Evolutionary conservation across 2,113 vertebrate genomes (phyloP).

Genomic region (Aix galericulata): DNA sequence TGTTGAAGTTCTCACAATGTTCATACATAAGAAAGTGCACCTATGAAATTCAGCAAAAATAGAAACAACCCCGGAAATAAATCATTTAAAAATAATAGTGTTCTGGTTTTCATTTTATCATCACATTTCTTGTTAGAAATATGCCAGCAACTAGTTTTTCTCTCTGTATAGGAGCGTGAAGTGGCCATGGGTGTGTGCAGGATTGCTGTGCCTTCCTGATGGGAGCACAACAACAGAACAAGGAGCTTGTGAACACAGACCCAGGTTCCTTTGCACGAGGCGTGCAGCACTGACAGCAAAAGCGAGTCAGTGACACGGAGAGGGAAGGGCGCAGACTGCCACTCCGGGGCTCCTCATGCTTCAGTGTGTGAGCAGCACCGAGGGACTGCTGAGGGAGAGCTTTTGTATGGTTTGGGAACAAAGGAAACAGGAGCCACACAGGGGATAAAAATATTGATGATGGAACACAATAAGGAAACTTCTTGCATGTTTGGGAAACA

Average conservation of each 20-base stretch:
- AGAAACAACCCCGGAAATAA: background rate
- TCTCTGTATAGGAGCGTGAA: rapidly evolving
- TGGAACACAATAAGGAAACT: background rate
- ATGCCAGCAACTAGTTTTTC: background rate
- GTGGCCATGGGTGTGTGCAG: background rate
- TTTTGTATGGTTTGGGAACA: background rate
- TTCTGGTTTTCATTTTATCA: background rate
- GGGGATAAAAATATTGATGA: background rate
- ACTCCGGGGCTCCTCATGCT: background rate
- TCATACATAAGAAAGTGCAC: background rate
- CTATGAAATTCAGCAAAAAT: background rate
- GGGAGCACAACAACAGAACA: rapidly evolving
- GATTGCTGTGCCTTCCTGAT: background rate
- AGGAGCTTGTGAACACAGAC: too few relatives aligned
- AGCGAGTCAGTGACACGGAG: background rate
- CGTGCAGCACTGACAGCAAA: background rate
- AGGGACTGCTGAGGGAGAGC: too few relatives aligned
- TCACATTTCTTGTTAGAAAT: background rate
- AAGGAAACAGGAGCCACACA: too few relatives aligned
- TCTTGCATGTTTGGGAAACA: background rate
- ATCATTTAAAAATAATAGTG: background rate
- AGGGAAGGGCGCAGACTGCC: background rate
- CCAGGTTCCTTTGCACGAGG: background rate
- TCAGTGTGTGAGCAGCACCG: too few relatives aligned
- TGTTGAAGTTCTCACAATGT: background rate